These are phyloP conservation scores for Aphrophora alni DNA, from an alignment of 2,888 invertebrate species.

Conservation along the genomic window DNA sequence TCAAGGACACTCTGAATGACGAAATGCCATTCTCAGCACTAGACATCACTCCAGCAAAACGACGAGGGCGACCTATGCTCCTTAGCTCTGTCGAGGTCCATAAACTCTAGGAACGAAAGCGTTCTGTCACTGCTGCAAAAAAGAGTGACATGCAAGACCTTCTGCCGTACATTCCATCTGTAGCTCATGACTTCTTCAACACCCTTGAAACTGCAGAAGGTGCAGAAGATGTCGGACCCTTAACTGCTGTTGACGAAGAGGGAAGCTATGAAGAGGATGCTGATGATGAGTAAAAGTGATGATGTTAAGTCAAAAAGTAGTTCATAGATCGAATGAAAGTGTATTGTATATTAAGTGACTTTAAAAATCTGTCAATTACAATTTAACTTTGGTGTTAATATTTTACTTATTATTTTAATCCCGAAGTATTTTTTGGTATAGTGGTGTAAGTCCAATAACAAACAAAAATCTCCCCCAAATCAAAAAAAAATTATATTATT, in stretches of 20 bases:
- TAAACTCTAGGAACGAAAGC: background rate
- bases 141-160: background rate
- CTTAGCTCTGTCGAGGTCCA: background rate
- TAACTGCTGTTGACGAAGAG: no score
- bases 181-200: background rate
- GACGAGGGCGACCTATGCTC: constrained; percentile 10
- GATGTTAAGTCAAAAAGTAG: background rate
- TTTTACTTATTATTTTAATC: no score
- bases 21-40: constrained; percentile 27
- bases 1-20: constrained; percentile 26
- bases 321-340: no score
- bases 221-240: no score
- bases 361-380: no score
- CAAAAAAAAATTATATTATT: no score
- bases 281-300: background rate
- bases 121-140: constrained; percentile 15
- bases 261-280: background rate
- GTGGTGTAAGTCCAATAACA: no score
- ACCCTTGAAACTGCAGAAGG: background rate
- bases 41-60: constrained; percentile 17
- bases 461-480: no score
- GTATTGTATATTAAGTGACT: no score
- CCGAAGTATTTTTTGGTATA: no score
- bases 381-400: no score
- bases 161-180: background rate